Conservation (phyloP, 2,888 invertebrate genomes). For the Cremastinae sp. region DNA sequence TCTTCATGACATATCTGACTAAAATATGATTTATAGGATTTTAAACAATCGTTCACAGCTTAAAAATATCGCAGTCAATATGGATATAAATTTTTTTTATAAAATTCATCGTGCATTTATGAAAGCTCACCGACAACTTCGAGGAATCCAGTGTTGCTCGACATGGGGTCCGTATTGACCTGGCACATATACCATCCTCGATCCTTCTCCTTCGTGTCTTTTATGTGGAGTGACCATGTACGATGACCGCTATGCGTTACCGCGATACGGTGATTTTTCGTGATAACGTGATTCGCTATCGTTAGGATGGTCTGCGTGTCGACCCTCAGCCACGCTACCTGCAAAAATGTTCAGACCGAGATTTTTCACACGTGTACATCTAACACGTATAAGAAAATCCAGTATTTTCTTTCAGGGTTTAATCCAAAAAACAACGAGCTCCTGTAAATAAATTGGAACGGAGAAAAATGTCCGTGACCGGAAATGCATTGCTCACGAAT, state of each 20-base stretch:
- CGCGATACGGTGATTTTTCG: conserved; percentile 81
- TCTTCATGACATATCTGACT: too few relatives aligned
- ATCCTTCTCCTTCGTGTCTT: conserved; percentile 87
- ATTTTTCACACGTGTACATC: conserved; percentile 52
- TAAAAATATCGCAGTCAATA: too few relatives aligned
- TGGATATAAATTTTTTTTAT: too few relatives aligned
- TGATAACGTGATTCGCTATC: conserved; percentile 81
- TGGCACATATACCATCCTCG: conserved; percentile 91
- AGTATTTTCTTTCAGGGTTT: background rate
- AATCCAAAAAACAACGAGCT: background rate
- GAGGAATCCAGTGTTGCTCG: conserved; percentile 88
- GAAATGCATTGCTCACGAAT: conserved; percentile 5
- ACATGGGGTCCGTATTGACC: conserved; percentile 89
- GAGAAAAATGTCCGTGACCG: conserved; percentile 17
- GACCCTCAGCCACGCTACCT: conserved; percentile 82
- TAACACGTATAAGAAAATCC: background rate
- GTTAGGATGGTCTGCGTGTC: conserved; percentile 82
- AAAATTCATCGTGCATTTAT: too few relatives aligned
- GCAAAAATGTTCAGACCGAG: conserved; percentile 60
- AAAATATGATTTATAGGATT: background rate
- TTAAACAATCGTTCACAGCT: too few relatives aligned
- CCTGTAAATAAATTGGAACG: background rate
- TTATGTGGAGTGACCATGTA: conserved; percentile 88
- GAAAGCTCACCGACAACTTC: conserved; percentile 87
- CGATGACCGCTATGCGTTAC: conserved; percentile 80